Evolutionary conservation across 2,888 invertebrate species (phyloP).

Genomic region (Idaea straminata): DNA sequence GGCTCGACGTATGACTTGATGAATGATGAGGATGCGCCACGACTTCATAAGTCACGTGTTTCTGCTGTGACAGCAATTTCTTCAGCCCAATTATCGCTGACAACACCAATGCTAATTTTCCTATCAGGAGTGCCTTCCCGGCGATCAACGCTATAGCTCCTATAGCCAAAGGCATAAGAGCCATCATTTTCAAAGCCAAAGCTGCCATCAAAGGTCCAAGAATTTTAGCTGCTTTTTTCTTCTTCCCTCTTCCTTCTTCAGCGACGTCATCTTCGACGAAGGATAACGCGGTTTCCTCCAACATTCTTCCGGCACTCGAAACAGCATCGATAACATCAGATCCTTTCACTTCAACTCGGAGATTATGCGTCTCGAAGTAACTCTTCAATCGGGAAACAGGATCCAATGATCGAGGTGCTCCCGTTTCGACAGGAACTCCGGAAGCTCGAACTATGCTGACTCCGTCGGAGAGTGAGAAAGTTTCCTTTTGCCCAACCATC

Average conservation of each 20-base stretch:
- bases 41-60: constrained; percentile 93
- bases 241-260: constrained; percentile 89
- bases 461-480: constrained; percentile 89
- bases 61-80: constrained; percentile 89
- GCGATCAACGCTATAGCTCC: constrained; percentile 92
- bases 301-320: constrained; percentile 88
- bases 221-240: constrained; percentile 90
- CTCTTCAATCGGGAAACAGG: constrained; percentile 86
- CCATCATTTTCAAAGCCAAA: constrained; percentile 88
- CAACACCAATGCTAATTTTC: constrained; percentile 90
- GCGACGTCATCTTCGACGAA: constrained; percentile 80
- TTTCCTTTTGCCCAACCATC: constrained; percentile 89
- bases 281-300: constrained; percentile 86
- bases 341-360: constrained; percentile 92
- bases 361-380: constrained; percentile 89
- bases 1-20: constrained; percentile 84
- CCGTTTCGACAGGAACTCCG: constrained; percentile 85
- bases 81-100: constrained; percentile 92
- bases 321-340: constrained; percentile 90
- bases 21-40: constrained; percentile 91
- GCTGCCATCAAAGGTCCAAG: constrained; percentile 88
- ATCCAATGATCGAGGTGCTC: constrained; percentile 87
- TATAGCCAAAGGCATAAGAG: constrained; percentile 87
- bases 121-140: constrained; percentile 90
- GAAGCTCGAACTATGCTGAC: constrained; percentile 90